These are phyloP conservation scores for Crypturellus tataupa DNA, from an alignment of 2,797 vertebrate species.

Conservation along the genomic window DNA sequence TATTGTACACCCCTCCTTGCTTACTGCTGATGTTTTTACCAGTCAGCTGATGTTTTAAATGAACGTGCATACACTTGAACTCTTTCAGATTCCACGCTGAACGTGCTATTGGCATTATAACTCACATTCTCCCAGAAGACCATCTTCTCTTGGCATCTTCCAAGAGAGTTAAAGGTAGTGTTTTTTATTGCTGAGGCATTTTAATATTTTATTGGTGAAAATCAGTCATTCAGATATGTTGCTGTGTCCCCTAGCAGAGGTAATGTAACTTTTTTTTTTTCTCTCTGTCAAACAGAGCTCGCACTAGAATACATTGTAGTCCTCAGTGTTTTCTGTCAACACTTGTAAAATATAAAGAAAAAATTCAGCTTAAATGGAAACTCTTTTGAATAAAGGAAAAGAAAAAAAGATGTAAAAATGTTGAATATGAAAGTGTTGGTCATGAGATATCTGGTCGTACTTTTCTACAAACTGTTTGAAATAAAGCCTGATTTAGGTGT, in stretches of 20 bases:
- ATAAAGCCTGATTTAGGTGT: neutral
- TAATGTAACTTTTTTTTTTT: rapidly evolving
- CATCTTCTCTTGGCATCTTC: constrained; percentile 98
- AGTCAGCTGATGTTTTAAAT: neutral
- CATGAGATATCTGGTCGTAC: rapidly evolving
- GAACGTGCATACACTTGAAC: neutral
- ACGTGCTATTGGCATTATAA: constrained; percentile 99
- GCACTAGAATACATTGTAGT: neutral
- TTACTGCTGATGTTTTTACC: neutral
- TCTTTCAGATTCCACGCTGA: constrained; percentile 96
- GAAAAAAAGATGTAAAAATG: neutral
- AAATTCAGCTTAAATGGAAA: neutral
- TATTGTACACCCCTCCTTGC: neutral
- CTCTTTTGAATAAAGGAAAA: no score
- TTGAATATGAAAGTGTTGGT: neutral
- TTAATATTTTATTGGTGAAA: neutral
- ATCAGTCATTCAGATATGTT: neutral
- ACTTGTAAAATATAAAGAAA: neutral
- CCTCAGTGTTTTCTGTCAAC: neutral
- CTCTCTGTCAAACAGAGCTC: neutral
- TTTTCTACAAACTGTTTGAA: neutral
- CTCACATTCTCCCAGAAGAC: constrained; percentile 99
- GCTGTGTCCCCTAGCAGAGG: neutral
- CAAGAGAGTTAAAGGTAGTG: constrained; percentile 97
- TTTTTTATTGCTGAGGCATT: neutral